Conservation (phyloP, 2,797 vertebrate genomes). For the Meda fulgida region DNA sequence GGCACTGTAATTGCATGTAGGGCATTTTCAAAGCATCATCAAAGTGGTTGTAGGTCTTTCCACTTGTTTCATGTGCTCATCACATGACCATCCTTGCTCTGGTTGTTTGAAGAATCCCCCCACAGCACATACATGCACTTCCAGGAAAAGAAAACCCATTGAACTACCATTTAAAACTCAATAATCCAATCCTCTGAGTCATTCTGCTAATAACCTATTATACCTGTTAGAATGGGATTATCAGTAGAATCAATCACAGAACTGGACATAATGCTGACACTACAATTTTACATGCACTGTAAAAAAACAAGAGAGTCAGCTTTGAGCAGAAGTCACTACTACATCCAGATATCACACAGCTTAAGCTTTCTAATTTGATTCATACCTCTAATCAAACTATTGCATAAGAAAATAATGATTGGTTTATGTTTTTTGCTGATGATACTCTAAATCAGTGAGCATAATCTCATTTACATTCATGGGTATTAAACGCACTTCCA, state of each 20-base stretch:
- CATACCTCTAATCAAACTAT: not conserved
- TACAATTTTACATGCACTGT: not conserved
- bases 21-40: conserved; percentile 20
- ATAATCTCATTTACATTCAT: not conserved
- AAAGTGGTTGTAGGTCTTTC: not conserved
- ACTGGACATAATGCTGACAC: not conserved
- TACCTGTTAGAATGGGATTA: not conserved
- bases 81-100: conserved; percentile 3
- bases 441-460: not conserved
- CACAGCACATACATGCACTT: not conserved
- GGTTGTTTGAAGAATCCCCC: not conserved
- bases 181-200: not conserved
- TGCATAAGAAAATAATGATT: not conserved
- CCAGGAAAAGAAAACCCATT: not conserved
- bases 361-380: not conserved
- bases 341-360: not conserved
- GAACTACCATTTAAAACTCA: not conserved
- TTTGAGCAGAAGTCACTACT: not conserved
- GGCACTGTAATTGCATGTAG: not conserved
- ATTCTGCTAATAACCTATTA: not conserved
- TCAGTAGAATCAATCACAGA: not conserved
- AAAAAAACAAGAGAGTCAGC: not conserved
- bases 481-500: not conserved
- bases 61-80: conserved; percentile 9
- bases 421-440: not conserved